phyloP scores from a whole-genome alignment of 2,113 vertebrate species.

The Oxygymnocypris stewartii region DNA sequence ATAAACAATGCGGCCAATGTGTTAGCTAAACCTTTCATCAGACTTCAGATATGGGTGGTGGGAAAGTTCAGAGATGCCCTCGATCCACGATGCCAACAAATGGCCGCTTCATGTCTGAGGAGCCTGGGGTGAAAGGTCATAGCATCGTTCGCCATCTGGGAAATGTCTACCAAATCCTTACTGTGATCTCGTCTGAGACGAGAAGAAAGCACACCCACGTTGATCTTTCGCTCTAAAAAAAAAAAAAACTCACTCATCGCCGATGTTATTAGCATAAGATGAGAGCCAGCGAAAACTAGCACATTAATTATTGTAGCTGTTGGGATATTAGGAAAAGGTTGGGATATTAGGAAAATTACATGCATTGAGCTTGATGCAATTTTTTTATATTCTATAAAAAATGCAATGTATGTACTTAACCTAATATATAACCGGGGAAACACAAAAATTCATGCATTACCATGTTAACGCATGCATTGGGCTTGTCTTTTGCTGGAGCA shows the following conservation, averaged over 20 bases:
- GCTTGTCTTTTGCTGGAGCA: background rate
- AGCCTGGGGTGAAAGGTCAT: constrained; percentile 46
- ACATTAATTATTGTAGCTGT: constrained; percentile 11
- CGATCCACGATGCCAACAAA: constrained; percentile 31
- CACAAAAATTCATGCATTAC: background rate
- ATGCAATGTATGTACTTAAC: background rate
- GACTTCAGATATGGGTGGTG: constrained; percentile 46
- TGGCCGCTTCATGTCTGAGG: constrained; percentile 48
- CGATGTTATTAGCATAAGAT: constrained; percentile 28
- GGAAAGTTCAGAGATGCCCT: constrained; percentile 50
- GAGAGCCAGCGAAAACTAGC: background rate
- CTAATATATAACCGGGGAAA: background rate
- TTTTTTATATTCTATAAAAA: constrained; percentile 14
- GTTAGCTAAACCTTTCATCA: constrained; percentile 50
- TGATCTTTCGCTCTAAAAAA: background rate
- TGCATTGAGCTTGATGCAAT: background rate
- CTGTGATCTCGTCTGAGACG: background rate
- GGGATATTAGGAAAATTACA: no score
- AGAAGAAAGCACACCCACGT: constrained; percentile 41
- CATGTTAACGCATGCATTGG: background rate
- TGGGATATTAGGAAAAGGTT: constrained; percentile 27
- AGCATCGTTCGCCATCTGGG: constrained; percentile 38
- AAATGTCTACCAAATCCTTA: constrained; percentile 17
- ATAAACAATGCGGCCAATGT: constrained; percentile 46
- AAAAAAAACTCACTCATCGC: background rate